Evolutionary conservation across 2,113 vertebrate species (phyloP).

Genomic region (Tautogolabrus adspersus): DNA sequence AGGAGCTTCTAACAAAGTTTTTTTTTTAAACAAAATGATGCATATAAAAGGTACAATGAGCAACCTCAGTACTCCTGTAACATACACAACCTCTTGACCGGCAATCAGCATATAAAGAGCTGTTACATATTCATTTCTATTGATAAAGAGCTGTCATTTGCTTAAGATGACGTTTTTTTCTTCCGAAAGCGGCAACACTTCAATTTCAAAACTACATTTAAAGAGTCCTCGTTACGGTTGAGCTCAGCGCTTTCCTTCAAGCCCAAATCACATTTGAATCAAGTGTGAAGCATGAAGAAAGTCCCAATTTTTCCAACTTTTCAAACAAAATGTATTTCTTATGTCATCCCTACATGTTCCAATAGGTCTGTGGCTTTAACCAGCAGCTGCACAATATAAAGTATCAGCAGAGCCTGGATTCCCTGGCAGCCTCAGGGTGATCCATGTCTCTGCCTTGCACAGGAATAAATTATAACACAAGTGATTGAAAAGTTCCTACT

Average conservation of each 20-base stretch:
- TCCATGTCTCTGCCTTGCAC: constrained; percentile 45
- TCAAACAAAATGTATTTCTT: constrained; percentile 38
- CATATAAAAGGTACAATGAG: constrained; percentile 26
- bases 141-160: constrained; percentile 63
- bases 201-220: constrained; percentile 20
- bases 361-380: constrained; percentile 32
- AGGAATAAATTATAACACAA: constrained; percentile 66
- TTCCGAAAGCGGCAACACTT: constrained; percentile 26
- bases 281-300: constrained; percentile 15
- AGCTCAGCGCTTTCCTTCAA: constrained; percentile 16
- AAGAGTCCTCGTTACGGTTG: constrained; percentile 29
- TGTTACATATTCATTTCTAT: constrained; percentile 74
- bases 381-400: constrained; percentile 46
- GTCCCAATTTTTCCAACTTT: constrained; percentile 18
- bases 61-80: constrained; percentile 45
- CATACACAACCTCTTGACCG: constrained; percentile 55
- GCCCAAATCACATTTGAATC: constrained; percentile 25
- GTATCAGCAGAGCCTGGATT: constrained; percentile 36
- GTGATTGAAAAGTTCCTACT: constrained; percentile 67
- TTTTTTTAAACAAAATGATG: constrained; percentile 16
- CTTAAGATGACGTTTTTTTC: constrained; percentile 30
- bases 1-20: constrained; percentile 24
- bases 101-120: constrained; percentile 73
- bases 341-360: constrained; percentile 36
- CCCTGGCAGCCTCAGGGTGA: constrained; percentile 48